Base-by-base conservation (phyloP, 2,113 vertebrate species). In the Toxotes jaculatrix region DNA sequence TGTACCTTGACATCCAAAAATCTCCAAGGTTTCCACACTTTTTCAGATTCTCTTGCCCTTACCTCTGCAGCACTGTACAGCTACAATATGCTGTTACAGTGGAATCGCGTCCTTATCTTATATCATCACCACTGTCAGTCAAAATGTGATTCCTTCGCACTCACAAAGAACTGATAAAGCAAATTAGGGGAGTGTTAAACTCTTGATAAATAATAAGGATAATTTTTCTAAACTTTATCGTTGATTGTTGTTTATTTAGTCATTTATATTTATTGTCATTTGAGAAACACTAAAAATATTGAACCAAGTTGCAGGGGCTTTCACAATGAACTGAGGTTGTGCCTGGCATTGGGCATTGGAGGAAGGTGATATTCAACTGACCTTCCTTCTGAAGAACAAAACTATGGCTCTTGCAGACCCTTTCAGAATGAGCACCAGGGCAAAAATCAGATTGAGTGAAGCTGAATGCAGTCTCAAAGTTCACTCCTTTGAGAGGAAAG, bases 391-490 rank as follows among this genome's bases (percentile, higher is more conserved):
- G 10, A 21, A 31, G 38, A 80, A 21, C 57, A 70, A 57, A 73
- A 27, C 10, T 40, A 7, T 7, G 27, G 53, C 13, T 56, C 7
- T 43, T 36, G 23, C 43, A 57, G 4, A 69, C 23, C 34, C 11
- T 47, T 45, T 63, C 10, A 31, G 11, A 55, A 56, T 68, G 5
- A 69, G 45, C 43, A 32, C 47, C 59, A 43, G 4, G 34, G 32
- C 32, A 23, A 77, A 64, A 69, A 76, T 70, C 23, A n/a, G 64
- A 80, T 38, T 68, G 14, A 47, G 5, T 11, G 11, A 21, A 56
- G 47, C 36, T 62, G 5, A 83, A 84, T 69, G 32, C n/a, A 62
- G 74, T 77, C 27, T 65, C 31, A 74, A 65, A 43, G 66, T 72
- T 83, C 40, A 68, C 49, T 75, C 17, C 49, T 27, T 27, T 27